Conservation (phyloP, 2,113 vertebrate species). For the Limanda limanda region DNA sequence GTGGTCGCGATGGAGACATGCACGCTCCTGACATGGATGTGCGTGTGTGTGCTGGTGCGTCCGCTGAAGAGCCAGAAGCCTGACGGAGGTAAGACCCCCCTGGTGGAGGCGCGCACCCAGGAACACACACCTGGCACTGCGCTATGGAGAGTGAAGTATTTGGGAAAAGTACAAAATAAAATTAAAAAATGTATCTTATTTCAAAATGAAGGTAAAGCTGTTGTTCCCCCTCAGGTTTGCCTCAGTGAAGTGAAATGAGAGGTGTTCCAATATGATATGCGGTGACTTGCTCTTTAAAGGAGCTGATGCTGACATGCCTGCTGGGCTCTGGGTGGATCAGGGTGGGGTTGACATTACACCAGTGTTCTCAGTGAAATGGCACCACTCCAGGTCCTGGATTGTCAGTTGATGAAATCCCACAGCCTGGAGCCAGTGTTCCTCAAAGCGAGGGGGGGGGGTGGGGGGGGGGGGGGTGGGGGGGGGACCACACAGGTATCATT, state of each 20-base stretch:
- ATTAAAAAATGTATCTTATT: background rate
- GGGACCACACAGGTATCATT: constrained; percentile 39
- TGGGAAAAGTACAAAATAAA: background rate
- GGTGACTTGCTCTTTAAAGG: background rate
- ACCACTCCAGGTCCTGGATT: constrained; percentile 39
- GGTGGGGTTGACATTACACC: constrained; percentile 58
- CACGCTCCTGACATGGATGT: constrained; percentile 45
- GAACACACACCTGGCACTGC: no score
- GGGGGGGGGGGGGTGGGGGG: no score
- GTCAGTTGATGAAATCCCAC: constrained; percentile 47
- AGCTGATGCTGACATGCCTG: no score
- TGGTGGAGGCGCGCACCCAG: background rate
- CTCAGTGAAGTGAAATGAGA: no score
- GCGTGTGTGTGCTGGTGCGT: constrained; percentile 53
- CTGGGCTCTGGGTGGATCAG: constrained; percentile 39
- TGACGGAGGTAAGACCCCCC: constrained; percentile 69
- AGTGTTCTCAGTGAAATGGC: constrained; percentile 49
- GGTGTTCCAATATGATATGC: background rate
- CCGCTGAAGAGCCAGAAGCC: constrained; percentile 52
- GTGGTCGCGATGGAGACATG: constrained; percentile 47
- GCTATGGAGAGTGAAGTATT: no score
- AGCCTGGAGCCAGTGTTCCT: constrained; percentile 20
- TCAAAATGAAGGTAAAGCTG: no score
- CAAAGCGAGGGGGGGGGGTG: constrained; percentile 24
- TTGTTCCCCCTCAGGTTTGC: no score